phyloP scores from a whole-genome alignment of 2,888 invertebrate genomes.

The Neria commutata region DNA sequence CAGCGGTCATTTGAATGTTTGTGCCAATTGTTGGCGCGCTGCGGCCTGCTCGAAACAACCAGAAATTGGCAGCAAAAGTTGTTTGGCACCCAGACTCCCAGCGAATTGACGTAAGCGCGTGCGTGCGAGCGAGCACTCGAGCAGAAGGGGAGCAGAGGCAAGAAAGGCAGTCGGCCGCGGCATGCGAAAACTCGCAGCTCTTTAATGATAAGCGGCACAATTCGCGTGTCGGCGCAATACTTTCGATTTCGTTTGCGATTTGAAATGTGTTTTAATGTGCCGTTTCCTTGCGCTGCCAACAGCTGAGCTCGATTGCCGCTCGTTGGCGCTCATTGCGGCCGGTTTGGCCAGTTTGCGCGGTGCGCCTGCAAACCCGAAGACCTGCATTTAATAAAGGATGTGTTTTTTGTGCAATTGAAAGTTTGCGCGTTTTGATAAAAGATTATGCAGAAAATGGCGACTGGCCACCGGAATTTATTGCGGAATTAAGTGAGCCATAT shows the following conservation, averaged over 20 bases:
- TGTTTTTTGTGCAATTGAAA: constrained; percentile 8
- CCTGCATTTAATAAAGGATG: neutral
- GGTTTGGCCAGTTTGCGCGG: constrained; percentile 21
- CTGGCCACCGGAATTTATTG: too few species aligned
- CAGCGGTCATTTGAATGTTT: constrained; percentile 16
- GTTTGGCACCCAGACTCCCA: neutral
- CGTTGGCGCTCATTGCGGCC: too few species aligned
- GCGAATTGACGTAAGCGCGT: neutral
- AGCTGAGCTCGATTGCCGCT: constrained; percentile 2
- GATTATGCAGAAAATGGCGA: too few species aligned
- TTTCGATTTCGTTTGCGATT: constrained; percentile 16
- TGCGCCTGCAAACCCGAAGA: constrained; percentile 15
- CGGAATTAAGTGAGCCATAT: too few species aligned
- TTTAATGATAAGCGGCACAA: too few species aligned
- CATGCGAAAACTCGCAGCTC: too few species aligned
- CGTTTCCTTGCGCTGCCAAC: constrained; percentile 13
- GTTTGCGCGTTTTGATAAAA: too few species aligned
- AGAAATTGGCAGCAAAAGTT: neutral
- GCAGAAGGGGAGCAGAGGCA: too few species aligned
- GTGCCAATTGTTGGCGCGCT: constrained; percentile 12
- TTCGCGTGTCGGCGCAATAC: neutral
- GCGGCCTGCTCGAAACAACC: neutral
- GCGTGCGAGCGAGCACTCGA: neutral
- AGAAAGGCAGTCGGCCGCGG: too few species aligned
- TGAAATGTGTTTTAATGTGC: constrained; percentile 19